A percentile compares a stretch with the other conserved stretches of the same genome.
Conservation (phyloP, 1,140 invertebrate species). For the Trichonephila inaurata region DNA sequence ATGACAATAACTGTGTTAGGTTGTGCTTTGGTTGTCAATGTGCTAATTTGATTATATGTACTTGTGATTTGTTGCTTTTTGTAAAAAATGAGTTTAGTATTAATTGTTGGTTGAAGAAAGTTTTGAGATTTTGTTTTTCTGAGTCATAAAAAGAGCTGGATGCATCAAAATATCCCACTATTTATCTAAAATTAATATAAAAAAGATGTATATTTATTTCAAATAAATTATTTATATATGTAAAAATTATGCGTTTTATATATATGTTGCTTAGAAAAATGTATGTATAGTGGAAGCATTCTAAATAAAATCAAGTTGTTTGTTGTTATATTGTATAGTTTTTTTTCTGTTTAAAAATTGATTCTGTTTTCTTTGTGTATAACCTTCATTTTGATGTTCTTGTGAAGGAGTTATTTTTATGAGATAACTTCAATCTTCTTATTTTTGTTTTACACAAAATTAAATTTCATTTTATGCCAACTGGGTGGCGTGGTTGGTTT, state of each 20-base stretch:
- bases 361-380: too few species aligned
- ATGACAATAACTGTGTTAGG: background rate
- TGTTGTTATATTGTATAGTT: background rate
- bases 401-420: too few species aligned
- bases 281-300: background rate
- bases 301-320: background rate
- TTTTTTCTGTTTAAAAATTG: background rate
- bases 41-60: background rate
- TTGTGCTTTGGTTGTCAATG: background rate
- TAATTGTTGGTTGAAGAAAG: background rate
- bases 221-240: background rate
- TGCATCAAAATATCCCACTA: background rate
- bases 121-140: background rate
- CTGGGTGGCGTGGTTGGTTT: too few species aligned
- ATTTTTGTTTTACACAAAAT: too few species aligned
- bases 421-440: too few species aligned
- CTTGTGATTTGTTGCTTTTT: background rate
- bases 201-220: background rate
- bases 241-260: conserved; percentile 18
- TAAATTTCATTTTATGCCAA: too few species aligned
- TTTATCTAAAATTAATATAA: background rate
- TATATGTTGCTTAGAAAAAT: background rate
- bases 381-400: too few species aligned
- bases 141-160: background rate
- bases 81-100: conserved; percentile 4